These are phyloP conservation scores for Psittacula echo DNA, from an alignment of 2,797 vertebrate genomes.

Conservation along the genomic window DNA sequence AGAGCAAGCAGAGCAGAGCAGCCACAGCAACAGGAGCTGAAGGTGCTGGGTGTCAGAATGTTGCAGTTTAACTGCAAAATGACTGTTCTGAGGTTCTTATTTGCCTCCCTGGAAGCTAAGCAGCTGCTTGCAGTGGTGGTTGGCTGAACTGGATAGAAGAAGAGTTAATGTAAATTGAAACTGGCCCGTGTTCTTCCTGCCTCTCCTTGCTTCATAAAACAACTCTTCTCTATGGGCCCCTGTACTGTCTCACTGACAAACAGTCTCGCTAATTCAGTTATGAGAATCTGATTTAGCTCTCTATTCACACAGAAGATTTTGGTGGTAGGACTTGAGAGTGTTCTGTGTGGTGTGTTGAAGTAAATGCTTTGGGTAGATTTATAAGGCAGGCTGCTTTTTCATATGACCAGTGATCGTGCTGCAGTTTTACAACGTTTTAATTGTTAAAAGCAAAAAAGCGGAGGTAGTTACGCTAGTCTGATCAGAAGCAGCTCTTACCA, in stretches of 20 bases:
- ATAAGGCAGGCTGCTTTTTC: not conserved
- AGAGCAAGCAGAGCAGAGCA: not conserved
- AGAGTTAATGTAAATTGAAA: not conserved
- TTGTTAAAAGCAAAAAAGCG: not conserved
- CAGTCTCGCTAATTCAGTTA: not conserved
- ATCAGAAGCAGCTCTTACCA: not conserved
- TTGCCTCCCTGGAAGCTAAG: not conserved
- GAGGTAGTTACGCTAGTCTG: not conserved
- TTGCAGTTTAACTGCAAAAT: not conserved
- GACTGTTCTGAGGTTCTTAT: not conserved
- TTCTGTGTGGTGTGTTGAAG: not conserved
- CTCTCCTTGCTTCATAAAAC: not conserved
- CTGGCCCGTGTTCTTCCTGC: not conserved
- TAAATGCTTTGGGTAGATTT: not conserved
- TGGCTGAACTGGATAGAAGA: not conserved
- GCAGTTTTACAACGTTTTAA: not conserved
- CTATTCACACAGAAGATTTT: not conserved
- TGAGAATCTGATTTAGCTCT: not conserved
- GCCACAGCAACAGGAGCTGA: not conserved
- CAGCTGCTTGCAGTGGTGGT: rapidly evolving
- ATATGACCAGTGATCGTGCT: not conserved
- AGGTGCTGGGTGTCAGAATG: not conserved
- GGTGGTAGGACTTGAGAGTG: not conserved
- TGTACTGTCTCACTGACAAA: not conserved
- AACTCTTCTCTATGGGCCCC: rapidly evolving